These are phyloP conservation scores for Peribatodes rhomboidaria DNA, from an alignment of 2,888 invertebrate species.

Conservation along the genomic window DNA sequence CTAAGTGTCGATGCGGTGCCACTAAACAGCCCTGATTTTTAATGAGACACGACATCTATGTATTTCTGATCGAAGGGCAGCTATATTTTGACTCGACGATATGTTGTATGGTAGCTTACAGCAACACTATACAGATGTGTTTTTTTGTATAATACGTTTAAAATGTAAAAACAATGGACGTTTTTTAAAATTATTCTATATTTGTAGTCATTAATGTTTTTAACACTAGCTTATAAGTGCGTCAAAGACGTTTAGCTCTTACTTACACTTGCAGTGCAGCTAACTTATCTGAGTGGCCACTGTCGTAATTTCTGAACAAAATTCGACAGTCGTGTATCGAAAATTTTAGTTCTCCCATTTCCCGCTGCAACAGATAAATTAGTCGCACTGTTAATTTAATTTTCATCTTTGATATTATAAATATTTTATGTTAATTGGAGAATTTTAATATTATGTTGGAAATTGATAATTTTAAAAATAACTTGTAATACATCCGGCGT, in stretches of 20 bases:
- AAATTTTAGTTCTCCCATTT: background rate
- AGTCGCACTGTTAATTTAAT: constrained; percentile 43
- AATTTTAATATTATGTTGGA: constrained; percentile 60
- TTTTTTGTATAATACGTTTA: background rate
- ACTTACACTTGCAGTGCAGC: background rate
- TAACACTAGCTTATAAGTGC: constrained; percentile 64
- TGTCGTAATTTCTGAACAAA: background rate
- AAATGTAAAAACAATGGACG: constrained; percentile 17
- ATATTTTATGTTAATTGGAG: constrained; percentile 54
- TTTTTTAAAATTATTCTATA: constrained; percentile 44
- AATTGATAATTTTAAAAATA: constrained; percentile 49
- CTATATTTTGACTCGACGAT: too few species aligned
- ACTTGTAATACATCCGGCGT: constrained; percentile 55
- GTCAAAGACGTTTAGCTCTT: constrained; percentile 72
- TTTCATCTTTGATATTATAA: constrained; percentile 50
- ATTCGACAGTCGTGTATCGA: background rate
- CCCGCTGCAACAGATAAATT: background rate
- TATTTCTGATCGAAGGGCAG: too few species aligned
- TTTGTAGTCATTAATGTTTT: constrained; percentile 54
- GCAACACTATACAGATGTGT: background rate
- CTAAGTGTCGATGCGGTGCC: too few species aligned
- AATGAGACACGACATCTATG: too few species aligned
- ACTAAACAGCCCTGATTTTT: too few species aligned
- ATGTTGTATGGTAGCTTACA: too few species aligned
- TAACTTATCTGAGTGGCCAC: background rate